Conservation (phyloP, 2,797 vertebrate genomes). For the Anguilla anguilla region DNA sequence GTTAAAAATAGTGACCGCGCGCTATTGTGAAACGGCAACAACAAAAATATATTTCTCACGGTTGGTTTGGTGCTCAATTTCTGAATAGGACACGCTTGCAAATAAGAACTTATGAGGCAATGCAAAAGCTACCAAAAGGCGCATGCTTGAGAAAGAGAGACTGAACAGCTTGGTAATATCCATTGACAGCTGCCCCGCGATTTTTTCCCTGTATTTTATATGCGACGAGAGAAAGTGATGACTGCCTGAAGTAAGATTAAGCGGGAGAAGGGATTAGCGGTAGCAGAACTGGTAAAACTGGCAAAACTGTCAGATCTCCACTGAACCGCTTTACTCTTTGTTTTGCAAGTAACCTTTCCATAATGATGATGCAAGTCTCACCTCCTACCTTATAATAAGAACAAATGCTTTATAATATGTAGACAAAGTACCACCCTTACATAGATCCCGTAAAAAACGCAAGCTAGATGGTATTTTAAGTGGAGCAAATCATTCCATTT, state of each 20-base stretch:
- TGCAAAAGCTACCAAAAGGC: background rate
- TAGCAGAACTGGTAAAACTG: constrained; percentile 41
- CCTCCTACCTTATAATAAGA: background rate
- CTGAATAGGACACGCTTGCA: background rate
- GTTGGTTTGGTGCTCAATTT: background rate
- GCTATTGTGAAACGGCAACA: background rate
- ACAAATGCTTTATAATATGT: background rate
- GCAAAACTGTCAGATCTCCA: background rate
- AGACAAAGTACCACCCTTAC: background rate
- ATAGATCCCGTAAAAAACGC: too few species aligned
- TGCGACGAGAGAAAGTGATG: background rate
- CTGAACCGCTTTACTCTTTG: background rate
- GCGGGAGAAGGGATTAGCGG: background rate
- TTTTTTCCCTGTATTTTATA: background rate
- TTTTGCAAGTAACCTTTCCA: background rate
- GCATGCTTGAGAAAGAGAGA: background rate
- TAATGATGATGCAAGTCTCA: background rate
- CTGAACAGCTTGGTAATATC: background rate
- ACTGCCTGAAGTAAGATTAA: background rate
- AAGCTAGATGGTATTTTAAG: too few species aligned
- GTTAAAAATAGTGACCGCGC: background rate
- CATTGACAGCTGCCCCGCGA: background rate
- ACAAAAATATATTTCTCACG: background rate
- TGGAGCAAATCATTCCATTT: too few species aligned
- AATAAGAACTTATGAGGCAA: constrained; percentile 1